Base-by-base conservation (phyloP, 2,797 vertebrate genomes). In the Distichodus sexfasciatus region DNA sequence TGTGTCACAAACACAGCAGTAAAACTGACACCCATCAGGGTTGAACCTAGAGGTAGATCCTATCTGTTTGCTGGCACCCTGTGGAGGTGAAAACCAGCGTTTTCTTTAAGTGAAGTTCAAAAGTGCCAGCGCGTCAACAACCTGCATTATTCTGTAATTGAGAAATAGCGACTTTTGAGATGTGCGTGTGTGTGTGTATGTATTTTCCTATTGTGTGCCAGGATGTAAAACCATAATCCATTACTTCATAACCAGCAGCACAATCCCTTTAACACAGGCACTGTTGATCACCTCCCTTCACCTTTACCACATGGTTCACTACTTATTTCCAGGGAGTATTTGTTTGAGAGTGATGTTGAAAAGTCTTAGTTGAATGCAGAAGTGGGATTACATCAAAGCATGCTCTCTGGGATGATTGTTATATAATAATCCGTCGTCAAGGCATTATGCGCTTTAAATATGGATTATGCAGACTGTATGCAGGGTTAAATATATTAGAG, bases 231-330 rank as follows among this genome's bases (percentile, higher is more conserved):
- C 31, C 35, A 24, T 3, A 14, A 19, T 11, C 10, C 19, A 21
- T 21, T 12, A 23, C 53, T 1, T 1, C 15, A 36, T 35, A 35
- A 51, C 12, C 21, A 6, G 12, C 46, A 19, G 53, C 28, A 26
- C 35, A 53, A 10, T 23, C 12, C 44, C 38, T 54, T 19, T 43
- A 44, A 35, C 58, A 21, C 15, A 48, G 23, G n/a, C 12, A 38
- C 23, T 48, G 11, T 3, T 43, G 38, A 59, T 44, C 64, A 43
- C 24, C 26, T n/a, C 26, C n/a, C 40, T 59, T 58, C 17, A 68
- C 44, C 11, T 29, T 68, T 31, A 29, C 14, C 64, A 48, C 6
- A 29, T 58, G 29, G 48, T 41, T 36, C 23, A 40, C 4, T 40
- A 8, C 31, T 29, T 19, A 31, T 28, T 55, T 38, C n/a, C 33